Conservation (phyloP, 2,888 invertebrate genomes). For the Gastrophysa polygoni region DNA sequence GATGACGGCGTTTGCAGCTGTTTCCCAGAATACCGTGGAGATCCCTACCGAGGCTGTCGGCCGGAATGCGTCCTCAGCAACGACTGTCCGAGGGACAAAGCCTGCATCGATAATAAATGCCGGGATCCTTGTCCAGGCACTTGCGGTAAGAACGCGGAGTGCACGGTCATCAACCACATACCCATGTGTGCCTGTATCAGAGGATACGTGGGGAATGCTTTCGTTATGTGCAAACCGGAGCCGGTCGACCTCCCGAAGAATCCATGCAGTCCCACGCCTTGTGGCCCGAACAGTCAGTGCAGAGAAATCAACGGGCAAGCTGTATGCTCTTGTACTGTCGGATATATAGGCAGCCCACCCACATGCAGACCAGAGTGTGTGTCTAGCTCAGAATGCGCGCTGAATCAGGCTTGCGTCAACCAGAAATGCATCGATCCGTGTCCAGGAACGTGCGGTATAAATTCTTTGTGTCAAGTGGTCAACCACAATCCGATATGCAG, state of each 20-base stretch:
- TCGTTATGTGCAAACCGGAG: constrained; percentile 68
- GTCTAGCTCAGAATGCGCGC: constrained; percentile 77
- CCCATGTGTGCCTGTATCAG: constrained; percentile 77
- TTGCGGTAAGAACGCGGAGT: constrained; percentile 77
- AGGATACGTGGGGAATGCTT: constrained; percentile 74
- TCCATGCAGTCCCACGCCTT: constrained; percentile 64
- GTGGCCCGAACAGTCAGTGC: constrained; percentile 76
- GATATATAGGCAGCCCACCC: constrained; percentile 63
- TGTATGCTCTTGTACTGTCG: constrained; percentile 57
- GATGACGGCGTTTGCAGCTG: constrained; percentile 73
- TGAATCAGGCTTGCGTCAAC: constrained; percentile 76
- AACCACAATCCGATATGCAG: constrained; percentile 72
- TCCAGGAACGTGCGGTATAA: constrained; percentile 78
- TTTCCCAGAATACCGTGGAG: constrained; percentile 70
- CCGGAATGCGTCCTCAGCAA: constrained; percentile 77
- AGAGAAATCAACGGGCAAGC: constrained; percentile 66
- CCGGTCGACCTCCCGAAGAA: constrained; percentile 49
- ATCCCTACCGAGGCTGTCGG: constrained; percentile 71
- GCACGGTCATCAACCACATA: constrained; percentile 76
- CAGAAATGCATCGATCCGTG: constrained; percentile 87
- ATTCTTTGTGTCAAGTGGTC: constrained; percentile 77
- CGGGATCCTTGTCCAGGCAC: constrained; percentile 75
- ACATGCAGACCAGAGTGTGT: constrained; percentile 84
- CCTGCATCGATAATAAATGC: constrained; percentile 74
- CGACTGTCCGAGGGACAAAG: constrained; percentile 72